These are phyloP conservation scores for Gymnogyps californianus DNA, from an alignment of 2,113 vertebrate species.

Conservation along the genomic window DNA sequence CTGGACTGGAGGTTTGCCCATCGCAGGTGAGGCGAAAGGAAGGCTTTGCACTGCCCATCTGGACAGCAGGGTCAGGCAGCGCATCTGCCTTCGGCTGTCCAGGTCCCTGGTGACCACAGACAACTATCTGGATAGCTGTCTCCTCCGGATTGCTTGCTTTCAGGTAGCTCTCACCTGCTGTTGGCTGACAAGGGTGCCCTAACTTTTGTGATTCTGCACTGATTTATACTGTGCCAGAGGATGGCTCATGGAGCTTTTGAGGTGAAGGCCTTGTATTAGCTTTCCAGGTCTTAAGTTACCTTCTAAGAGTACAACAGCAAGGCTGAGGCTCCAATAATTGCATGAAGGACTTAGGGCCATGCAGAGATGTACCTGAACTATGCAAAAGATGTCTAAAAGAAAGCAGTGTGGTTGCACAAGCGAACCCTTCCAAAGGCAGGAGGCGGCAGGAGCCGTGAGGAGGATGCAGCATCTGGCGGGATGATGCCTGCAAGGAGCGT, in stretches of 20 bases:
- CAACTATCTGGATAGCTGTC: neutral
- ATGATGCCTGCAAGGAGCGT: accelerated
- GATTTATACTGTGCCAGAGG: neutral
- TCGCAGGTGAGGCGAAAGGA: neutral
- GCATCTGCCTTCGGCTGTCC: neutral
- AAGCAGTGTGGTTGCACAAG: neutral
- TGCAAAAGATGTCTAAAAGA: accelerated
- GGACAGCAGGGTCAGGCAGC: neutral
- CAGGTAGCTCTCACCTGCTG: neutral
- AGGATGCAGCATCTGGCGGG: neutral
- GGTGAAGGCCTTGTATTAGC: neutral
- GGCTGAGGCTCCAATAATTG: neutral
- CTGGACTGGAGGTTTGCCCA: neutral
- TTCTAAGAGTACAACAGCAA: neutral
- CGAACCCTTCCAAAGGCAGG: neutral
- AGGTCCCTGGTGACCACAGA: neutral
- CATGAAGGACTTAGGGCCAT: accelerated
- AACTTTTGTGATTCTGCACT: neutral
- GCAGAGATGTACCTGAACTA: neutral
- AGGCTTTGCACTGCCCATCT: neutral
- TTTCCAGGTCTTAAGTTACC: neutral
- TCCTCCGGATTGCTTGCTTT: neutral
- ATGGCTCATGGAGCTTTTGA: neutral
- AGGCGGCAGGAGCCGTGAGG: accelerated
- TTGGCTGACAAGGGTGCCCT: neutral